These are phyloP conservation scores for Mormoops blainvillei DNA, from an alignment of 2,113 vertebrate genomes.

Conservation along the genomic window DNA sequence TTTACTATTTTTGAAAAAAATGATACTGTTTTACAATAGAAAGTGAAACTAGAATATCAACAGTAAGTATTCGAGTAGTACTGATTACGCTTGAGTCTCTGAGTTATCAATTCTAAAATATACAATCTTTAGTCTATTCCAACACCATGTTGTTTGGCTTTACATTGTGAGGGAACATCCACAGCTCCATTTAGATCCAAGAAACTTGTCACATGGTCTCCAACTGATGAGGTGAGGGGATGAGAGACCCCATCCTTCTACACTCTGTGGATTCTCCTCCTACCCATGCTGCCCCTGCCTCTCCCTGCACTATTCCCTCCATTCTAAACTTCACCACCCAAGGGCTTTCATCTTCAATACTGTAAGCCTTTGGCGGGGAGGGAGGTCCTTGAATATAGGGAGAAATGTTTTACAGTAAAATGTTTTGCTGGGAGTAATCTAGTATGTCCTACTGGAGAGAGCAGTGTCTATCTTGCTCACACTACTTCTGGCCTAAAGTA, in stretches of 20 bases:
- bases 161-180: neutral
- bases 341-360: neutral
- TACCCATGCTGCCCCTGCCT: neutral
- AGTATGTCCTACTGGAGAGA: neutral
- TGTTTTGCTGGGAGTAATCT: neutral
- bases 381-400: neutral
- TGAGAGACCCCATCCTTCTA: neutral
- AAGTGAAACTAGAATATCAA: neutral
- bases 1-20: neutral
- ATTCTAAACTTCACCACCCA: neutral
- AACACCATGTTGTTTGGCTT: neutral
- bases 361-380: neutral
- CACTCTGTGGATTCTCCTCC: neutral
- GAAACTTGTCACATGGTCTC: neutral
- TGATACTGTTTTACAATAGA: neutral
- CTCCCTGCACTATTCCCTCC: neutral
- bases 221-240: neutral
- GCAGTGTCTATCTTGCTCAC: neutral
- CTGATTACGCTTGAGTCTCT: neutral
- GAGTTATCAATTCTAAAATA: neutral
- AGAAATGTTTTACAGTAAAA: neutral
- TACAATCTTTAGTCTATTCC: neutral
- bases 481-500: neutral
- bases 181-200: neutral
- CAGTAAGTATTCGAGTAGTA: neutral